phyloP scores from a whole-genome alignment of 2,113 vertebrate species.

The Hepsetus odoe region DNA sequence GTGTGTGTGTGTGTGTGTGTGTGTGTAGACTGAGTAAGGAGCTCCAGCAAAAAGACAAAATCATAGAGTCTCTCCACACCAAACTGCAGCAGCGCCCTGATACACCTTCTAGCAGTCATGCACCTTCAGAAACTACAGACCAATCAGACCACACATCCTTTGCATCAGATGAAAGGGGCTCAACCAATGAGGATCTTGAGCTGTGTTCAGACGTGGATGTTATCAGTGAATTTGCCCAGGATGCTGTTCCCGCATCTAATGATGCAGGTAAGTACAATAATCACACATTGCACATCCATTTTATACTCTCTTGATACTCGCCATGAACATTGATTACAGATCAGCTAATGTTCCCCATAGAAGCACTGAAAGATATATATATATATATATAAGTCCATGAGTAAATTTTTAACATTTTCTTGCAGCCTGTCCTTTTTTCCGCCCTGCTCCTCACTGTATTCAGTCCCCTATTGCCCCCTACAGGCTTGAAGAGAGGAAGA shows the following conservation, averaged over 20 bases:
- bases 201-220: constrained; percentile 82
- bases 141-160: constrained; percentile 85
- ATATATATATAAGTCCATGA: background rate
- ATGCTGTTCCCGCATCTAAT: constrained; percentile 46
- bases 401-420: constrained; percentile 36
- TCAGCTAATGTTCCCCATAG: too few relatives aligned
- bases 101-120: constrained; percentile 82
- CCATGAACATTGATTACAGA: too few relatives aligned
- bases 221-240: constrained; percentile 75
- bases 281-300: too few relatives aligned
- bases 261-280: constrained; percentile 28
- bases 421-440: constrained; percentile 67
- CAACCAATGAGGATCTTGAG: constrained; percentile 83
- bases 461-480: constrained; percentile 72
- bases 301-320: too few relatives aligned
- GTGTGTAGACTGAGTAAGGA: constrained; percentile 83
- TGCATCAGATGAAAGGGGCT: constrained; percentile 77
- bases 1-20: constrained; percentile 16
- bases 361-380: too few relatives aligned
- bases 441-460: constrained; percentile 66
- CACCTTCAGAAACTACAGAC: constrained; percentile 83
- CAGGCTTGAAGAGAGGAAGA: constrained; percentile 56
- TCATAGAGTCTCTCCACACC: constrained; percentile 87
- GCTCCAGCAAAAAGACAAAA: constrained; percentile 88
- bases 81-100: constrained; percentile 83